phyloP scores from a whole-genome alignment of 2,113 vertebrate genomes.

The Urocynchramus pylzowi region DNA sequence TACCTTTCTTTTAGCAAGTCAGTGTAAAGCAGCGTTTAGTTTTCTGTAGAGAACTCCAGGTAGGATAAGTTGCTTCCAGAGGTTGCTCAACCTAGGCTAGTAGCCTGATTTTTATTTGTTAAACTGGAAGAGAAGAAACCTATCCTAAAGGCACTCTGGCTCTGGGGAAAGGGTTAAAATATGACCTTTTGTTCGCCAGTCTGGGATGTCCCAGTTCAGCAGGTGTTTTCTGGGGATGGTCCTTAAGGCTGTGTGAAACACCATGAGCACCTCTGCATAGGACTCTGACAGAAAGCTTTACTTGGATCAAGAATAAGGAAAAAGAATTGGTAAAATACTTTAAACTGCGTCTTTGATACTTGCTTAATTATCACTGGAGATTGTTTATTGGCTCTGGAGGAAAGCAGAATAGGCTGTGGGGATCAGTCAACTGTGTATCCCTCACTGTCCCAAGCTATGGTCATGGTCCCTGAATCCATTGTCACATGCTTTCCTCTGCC shows the following conservation, averaged over 20 bases:
- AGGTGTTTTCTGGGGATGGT: background rate
- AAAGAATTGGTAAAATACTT: background rate
- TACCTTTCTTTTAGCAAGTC: background rate
- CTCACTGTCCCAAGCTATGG: background rate
- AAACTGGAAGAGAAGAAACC: background rate
- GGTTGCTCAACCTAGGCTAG: background rate
- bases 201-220: background rate
- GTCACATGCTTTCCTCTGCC: constrained; percentile 39
- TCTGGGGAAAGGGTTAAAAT: background rate
- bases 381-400: background rate
- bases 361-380: background rate
- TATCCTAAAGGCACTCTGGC: background rate
- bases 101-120: background rate
- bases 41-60: background rate
- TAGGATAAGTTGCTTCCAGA: background rate
- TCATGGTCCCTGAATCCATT: constrained; percentile 47
- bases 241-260: background rate
- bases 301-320: background rate
- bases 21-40: background rate
- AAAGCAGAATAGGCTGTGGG: background rate
- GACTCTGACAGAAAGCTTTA: background rate
- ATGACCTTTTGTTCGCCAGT: background rate
- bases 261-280: background rate
- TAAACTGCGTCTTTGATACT: background rate
- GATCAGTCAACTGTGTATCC: constrained; percentile 39